Evolutionary conservation across 2,888 invertebrate genomes (phyloP).

Genomic region (Cephus runcator): DNA sequence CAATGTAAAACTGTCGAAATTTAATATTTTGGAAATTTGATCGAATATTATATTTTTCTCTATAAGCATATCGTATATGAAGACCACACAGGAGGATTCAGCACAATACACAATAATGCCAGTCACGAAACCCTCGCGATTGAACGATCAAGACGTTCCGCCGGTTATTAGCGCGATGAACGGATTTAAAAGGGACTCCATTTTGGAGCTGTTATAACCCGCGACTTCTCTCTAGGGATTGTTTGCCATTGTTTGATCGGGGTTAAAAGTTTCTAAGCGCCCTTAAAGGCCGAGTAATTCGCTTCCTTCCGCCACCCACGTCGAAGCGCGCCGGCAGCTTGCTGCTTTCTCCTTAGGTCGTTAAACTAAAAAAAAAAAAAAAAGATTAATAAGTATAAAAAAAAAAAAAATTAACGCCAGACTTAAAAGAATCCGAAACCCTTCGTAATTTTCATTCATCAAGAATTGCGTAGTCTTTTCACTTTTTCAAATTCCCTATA

Average conservation of each 20-base stretch:
- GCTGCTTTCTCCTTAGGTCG: not conserved
- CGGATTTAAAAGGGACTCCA: not conserved
- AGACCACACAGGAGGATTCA: not conserved
- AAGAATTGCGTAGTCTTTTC: not conserved
- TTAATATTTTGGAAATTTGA: not conserved
- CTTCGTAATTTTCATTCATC: not conserved
- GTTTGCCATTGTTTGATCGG: constrained; percentile 22
- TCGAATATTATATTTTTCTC: not conserved
- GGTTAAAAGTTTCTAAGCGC: constrained; percentile 19
- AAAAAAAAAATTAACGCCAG: not conserved
- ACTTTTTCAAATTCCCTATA: not conserved
- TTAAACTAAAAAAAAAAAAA: not conserved
- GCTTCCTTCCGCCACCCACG: constrained; percentile 15
- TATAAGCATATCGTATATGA: not conserved
- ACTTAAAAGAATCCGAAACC: not conserved
- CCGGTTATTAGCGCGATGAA: not conserved
- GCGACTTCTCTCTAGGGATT: constrained; percentile 3
- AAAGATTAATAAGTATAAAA: not conserved
- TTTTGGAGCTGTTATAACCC: not conserved
- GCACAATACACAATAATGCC: not conserved
- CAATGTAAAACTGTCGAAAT: not conserved
- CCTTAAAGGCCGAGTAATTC: constrained; percentile 22
- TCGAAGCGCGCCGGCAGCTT: not conserved
- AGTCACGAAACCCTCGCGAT: not conserved
- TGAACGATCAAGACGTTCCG: constrained; percentile 2